A percentile compares a stretch with the other conserved stretches of the same genome.
Conservation (phyloP, 1,140 invertebrate species). For the Drosophila prosaltans region DNA sequence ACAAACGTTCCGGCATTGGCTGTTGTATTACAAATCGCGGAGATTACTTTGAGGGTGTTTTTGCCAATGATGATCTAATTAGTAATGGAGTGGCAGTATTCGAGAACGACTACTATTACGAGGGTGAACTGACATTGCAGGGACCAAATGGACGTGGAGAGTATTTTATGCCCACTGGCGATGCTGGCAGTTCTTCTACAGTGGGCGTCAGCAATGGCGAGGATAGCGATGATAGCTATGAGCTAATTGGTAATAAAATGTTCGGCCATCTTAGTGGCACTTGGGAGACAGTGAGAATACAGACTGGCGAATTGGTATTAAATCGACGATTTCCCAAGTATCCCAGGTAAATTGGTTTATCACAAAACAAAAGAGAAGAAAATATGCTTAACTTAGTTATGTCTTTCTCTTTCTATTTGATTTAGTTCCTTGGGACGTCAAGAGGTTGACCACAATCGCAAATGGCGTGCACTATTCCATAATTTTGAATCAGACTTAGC, state of each 20-base stretch:
- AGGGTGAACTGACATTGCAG: constrained; percentile 90
- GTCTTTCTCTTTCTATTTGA: not conserved
- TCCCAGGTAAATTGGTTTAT: constrained; percentile 84
- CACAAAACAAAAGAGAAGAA: not conserved
- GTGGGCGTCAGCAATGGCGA: constrained; percentile 43
- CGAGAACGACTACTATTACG: constrained; percentile 94
- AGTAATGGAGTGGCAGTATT: constrained; percentile 94
- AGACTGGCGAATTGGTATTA: constrained; percentile 88
- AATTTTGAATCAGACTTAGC: constrained; percentile 78
- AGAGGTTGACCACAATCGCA: constrained; percentile 70
- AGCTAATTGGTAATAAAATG: constrained; percentile 75
- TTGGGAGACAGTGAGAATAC: constrained; percentile 93
- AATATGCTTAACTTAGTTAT: not conserved
- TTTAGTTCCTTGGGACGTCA: constrained; percentile 57
- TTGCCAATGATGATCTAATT: constrained; percentile 90
- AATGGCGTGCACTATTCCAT: constrained; percentile 69
- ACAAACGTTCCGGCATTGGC: constrained; percentile 91
- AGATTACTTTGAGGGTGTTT: constrained; percentile 94
- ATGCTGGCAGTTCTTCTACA: constrained; percentile 30
- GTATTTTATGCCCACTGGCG: constrained; percentile 88
- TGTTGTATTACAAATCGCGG: constrained; percentile 94
- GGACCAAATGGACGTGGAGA: constrained; percentile 89
- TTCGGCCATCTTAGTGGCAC: constrained; percentile 88
- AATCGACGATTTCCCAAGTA: constrained; percentile 86
- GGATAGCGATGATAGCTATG: constrained; percentile 47